phyloP scores from a whole-genome alignment of 2,888 invertebrate genomes.

The Drosophila melanosoma region DNA sequence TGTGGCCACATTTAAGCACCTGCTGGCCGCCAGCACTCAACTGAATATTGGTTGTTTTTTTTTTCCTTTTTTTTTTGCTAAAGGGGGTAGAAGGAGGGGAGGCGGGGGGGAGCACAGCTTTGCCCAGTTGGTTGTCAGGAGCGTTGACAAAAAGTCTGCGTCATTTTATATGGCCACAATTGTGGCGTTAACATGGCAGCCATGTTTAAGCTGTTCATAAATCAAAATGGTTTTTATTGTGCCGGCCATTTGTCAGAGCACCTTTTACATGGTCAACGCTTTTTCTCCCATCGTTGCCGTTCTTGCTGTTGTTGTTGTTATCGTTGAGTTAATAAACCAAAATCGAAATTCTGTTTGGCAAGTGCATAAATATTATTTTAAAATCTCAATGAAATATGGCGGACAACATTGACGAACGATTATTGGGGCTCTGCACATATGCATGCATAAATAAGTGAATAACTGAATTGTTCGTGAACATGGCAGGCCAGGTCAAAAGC shows the following conservation, averaged over 20 bases:
- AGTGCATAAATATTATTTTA: constrained; percentile 71
- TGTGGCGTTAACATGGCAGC: constrained; percentile 65
- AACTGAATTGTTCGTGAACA: constrained; percentile 47
- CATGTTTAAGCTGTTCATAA: constrained; percentile 65
- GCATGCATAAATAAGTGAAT: constrained; percentile 61
- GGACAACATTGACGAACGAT: constrained; percentile 60
- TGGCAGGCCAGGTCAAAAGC: constrained; percentile 27
- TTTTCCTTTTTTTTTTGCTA: neutral
- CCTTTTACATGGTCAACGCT: constrained; percentile 60
- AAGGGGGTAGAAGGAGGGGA: too few relatives aligned
- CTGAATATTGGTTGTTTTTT: constrained; percentile 1
- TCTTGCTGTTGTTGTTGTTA: neutral
- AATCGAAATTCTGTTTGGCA: constrained; percentile 59
- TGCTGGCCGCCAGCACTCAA: constrained; percentile 42
- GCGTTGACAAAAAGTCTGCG: constrained; percentile 55
- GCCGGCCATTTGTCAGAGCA: constrained; percentile 64
- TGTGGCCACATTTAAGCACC: constrained; percentile 50
- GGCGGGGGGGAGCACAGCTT: neutral
- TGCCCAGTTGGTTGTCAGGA: constrained; percentile 42
- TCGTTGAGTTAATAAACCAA: constrained; percentile 74
- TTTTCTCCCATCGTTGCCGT: constrained; percentile 20
- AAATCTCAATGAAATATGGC: constrained; percentile 75
- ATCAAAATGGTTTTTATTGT: constrained; percentile 63
- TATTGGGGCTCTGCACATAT: constrained; percentile 13
- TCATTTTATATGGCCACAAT: constrained; percentile 60